Evolutionary conservation across 2,113 vertebrate genomes (phyloP).

Genomic region (Chloroceryle aenea): DNA sequence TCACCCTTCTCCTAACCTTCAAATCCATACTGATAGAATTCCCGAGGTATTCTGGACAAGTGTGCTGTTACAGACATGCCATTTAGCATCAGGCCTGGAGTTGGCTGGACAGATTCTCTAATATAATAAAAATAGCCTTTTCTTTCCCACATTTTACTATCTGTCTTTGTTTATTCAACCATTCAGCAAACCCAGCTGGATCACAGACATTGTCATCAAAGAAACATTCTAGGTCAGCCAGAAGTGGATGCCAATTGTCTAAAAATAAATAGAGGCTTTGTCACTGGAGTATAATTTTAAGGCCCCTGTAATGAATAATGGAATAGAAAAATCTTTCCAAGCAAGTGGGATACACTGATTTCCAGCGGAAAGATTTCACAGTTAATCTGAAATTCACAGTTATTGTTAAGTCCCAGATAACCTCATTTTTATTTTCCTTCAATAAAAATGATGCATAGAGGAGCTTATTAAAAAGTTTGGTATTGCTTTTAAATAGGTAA

Average conservation of each 20-base stretch:
- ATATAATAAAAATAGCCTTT: slow-evolving; percentile 34
- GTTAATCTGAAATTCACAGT: slow-evolving; percentile 8
- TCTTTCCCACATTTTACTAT: slow-evolving; percentile 60
- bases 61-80: slow-evolving; percentile 5
- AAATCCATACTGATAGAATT: slow-evolving; percentile 31
- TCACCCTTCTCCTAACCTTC: slow-evolving; percentile 23
- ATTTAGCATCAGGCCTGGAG: not conserved
- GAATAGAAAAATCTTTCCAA: slow-evolving; percentile 18
- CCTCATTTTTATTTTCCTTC: not conserved
- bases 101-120: not conserved
- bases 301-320: slow-evolving; percentile 57
- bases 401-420: slow-evolving; percentile 23
- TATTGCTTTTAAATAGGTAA: not conserved
- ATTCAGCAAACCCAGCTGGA: slow-evolving; percentile 65
- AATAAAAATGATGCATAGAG: not conserved
- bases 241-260: slow-evolving; percentile 58
- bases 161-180: slow-evolving; percentile 64
- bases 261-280: slow-evolving; percentile 62
- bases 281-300: slow-evolving; percentile 56
- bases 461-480: not conserved
- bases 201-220: slow-evolving; percentile 61
- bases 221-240: slow-evolving; percentile 58
- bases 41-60: slow-evolving; percentile 3
- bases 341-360: slow-evolving; percentile 26
- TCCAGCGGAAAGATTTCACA: slow-evolving; percentile 48